phyloP scores from a whole-genome alignment of 2,888 invertebrate species.

The Agrochola circellaris region DNA sequence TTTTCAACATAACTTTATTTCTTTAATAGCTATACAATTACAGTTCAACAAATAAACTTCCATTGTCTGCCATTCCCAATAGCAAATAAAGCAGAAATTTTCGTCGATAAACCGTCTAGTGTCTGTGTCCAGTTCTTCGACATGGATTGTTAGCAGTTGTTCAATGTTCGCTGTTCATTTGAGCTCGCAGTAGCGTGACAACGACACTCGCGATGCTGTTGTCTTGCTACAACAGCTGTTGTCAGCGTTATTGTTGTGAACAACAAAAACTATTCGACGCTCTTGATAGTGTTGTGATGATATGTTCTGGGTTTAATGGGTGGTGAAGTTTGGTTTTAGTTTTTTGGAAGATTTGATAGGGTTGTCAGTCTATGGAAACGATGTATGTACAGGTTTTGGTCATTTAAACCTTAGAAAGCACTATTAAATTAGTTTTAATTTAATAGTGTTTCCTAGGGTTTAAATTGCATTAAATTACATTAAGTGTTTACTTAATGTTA shows the following conservation, averaged over 20 bases:
- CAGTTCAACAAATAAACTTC: constrained; percentile 36
- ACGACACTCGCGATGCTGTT: constrained; percentile 71
- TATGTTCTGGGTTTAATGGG: constrained; percentile 18
- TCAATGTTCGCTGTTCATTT: constrained; percentile 72
- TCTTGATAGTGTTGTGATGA: constrained; percentile 36
- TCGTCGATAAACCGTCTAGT: constrained; percentile 59
- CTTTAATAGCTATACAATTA: constrained; percentile 5
- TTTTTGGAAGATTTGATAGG: not conserved
- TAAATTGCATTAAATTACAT: too few species aligned
- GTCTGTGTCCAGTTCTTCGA: constrained; percentile 64
- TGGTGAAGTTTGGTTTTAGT: not conserved
- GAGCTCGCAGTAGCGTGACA: constrained; percentile 71
- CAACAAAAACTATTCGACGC: constrained; percentile 59
- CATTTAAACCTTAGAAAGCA: not conserved
- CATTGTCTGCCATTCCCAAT: constrained; percentile 28
- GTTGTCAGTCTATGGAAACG: not conserved
- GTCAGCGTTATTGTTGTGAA: constrained; percentile 68
- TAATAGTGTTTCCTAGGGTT: too few species aligned
- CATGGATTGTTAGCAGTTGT: constrained; percentile 73
- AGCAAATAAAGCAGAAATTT: constrained; percentile 62
- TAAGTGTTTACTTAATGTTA: not conserved
- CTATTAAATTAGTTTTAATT: not conserved
- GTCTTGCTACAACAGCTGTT: constrained; percentile 61
- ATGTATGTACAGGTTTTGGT: not conserved
- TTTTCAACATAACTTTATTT: not conserved